A percentile compares a stretch with the other conserved stretches of the same genome.
Conservation (phyloP, 2,888 invertebrate species). For the Ariolimax columbianus region DNA sequence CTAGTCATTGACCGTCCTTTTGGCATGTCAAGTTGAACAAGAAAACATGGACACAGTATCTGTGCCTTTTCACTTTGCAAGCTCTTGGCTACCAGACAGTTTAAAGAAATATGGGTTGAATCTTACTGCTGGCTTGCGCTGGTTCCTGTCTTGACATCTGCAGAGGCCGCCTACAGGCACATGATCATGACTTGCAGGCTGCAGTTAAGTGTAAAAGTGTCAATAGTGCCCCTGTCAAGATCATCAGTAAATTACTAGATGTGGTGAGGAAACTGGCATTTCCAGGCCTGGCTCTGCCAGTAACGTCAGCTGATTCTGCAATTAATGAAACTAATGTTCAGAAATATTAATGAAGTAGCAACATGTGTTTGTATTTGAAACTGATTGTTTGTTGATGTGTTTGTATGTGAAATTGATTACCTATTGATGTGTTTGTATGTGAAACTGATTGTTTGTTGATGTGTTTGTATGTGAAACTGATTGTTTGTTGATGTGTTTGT, state of each 20-base stretch:
- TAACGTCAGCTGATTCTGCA: constrained; percentile 42
- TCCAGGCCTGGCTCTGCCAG: constrained; percentile 14
- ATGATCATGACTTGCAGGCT: constrained; percentile 19
- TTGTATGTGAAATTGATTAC: neutral
- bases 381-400: neutral
- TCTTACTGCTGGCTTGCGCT: neutral
- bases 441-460: neutral
- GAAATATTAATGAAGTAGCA: constrained; percentile 35
- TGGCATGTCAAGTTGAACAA: neutral
- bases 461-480: neutral
- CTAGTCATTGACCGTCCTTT: no score
- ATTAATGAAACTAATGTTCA: constrained; percentile 49
- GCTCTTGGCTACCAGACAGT: neutral
- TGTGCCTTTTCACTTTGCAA: neutral
- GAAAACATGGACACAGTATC: neutral
- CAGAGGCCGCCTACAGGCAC: neutral
- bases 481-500: no score
- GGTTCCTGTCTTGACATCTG: neutral
- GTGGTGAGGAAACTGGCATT: neutral
- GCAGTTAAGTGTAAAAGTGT: constrained; percentile 6
- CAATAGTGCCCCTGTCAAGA: neutral
- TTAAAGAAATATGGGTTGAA: neutral
- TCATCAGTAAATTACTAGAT: neutral
- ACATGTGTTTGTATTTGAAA: neutral
- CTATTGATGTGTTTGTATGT: neutral